These are phyloP conservation scores for Phalacrocorax brasilianus DNA, from an alignment of 2,113 vertebrate species.

Conservation along the genomic window DNA sequence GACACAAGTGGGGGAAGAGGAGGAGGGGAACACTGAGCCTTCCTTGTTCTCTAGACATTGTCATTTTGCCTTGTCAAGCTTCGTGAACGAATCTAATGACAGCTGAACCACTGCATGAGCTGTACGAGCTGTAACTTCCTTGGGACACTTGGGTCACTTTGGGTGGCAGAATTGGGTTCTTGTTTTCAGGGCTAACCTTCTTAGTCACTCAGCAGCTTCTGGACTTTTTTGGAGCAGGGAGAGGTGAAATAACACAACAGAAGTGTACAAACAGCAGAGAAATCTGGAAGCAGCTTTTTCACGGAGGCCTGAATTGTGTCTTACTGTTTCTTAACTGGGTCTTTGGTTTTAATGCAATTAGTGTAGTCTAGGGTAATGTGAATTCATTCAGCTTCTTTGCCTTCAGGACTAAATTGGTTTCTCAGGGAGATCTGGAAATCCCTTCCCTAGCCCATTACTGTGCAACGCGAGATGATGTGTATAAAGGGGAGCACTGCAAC, in stretches of 20 bases:
- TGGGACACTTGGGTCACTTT: not conserved
- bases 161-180: not conserved
- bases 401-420: conserved; percentile 54
- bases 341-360: conserved; percentile 4
- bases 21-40: not conserved
- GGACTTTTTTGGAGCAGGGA: not conserved
- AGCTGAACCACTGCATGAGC: not conserved
- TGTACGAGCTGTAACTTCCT: not conserved
- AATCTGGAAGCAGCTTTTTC: not conserved
- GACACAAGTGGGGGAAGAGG: not conserved
- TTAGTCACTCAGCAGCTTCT: not conserved
- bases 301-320: not conserved
- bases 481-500: not conserved
- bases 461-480: not conserved
- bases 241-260: not conserved
- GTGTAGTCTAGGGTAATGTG: not conserved
- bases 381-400: conserved; percentile 6
- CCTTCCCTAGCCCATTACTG: not conserved
- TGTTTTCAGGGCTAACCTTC: not conserved
- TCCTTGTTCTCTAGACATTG: not conserved
- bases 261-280: not conserved
- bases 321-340: not conserved
- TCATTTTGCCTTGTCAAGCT: not conserved
- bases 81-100: not conserved
- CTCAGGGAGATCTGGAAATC: conserved; percentile 45